A percentile compares a stretch with the other conserved stretches of the same genome.
phyloP scores from a whole-genome alignment of 1,140 invertebrate genomes.

The Neodiprion lecontei region DNA sequence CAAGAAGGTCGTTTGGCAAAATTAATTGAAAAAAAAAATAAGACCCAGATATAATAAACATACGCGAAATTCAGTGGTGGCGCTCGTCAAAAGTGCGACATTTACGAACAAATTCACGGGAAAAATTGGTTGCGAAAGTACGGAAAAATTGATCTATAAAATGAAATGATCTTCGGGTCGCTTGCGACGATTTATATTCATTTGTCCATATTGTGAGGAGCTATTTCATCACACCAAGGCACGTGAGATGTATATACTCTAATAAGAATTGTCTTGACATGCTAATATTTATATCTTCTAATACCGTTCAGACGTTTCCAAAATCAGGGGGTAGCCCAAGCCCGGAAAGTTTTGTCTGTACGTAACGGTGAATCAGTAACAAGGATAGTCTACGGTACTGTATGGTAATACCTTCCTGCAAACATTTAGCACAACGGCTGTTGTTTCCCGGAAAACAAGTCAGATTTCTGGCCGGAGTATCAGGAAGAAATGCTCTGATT shows the following conservation, averaged over 20 bases:
- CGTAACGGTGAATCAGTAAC: slow-evolving; percentile 11
- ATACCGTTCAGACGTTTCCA: slow-evolving; percentile 16
- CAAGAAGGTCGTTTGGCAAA: neutral
- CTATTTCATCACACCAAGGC: slow-evolving; percentile 20
- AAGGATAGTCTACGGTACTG: slow-evolving; percentile 14
- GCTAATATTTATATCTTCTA: slow-evolving; percentile 17
- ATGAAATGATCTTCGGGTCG: neutral
- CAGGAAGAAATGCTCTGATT: slow-evolving; percentile 10
- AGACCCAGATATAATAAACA: neutral
- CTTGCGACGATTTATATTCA: slow-evolving; percentile 3
- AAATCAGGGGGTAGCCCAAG: slow-evolving; percentile 8
- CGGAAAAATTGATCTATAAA: slow-evolving; percentile 14
- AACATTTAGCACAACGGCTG: slow-evolving; percentile 25
- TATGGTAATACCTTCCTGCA: slow-evolving; percentile 17
- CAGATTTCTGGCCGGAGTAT: slow-evolving; percentile 22
- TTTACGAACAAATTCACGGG: neutral
- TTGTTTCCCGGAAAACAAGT: slow-evolving; percentile 22
- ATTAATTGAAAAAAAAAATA: neutral
- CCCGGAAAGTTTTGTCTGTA: slow-evolving; percentile 15
- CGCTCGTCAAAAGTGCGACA: slow-evolving; percentile 13
- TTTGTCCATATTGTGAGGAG: slow-evolving; percentile 13
- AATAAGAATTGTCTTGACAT: slow-evolving; percentile 26
- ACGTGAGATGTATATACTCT: slow-evolving; percentile 24
- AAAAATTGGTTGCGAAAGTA: slow-evolving; percentile 15
- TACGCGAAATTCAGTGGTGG: slow-evolving; percentile 20